Conservation (phyloP, 2,888 invertebrate species). For the Acanthacorydalis orientalis region DNA sequence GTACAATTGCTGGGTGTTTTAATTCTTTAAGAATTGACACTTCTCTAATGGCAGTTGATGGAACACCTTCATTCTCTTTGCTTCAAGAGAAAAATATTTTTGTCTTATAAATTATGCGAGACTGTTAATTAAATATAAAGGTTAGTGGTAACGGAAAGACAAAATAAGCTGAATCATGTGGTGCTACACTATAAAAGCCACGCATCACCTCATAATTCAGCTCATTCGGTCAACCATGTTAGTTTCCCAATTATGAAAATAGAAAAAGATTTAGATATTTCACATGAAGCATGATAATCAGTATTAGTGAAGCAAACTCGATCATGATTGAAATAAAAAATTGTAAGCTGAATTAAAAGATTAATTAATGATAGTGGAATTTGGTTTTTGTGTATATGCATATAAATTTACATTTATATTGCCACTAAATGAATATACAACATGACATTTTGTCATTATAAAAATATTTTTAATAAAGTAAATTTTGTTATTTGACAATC, state of each 20-base stretch:
- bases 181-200: constrained; percentile 39
- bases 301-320: too few relatives aligned
- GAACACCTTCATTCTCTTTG: constrained; percentile 92
- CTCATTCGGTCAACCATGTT: constrained; percentile 22
- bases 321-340: too few relatives aligned
- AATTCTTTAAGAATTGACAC: constrained; percentile 84
- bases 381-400: too few relatives aligned
- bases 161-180: constrained; percentile 55
- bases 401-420: too few relatives aligned
- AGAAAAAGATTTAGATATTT: too few relatives aligned
- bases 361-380: too few relatives aligned
- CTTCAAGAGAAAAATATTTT: constrained; percentile 9
- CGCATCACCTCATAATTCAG: constrained; percentile 41
- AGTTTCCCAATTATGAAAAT: background rate
- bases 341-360: too few relatives aligned
- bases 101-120: background rate
- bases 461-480: too few relatives aligned
- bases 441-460: too few relatives aligned
- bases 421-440: too few relatives aligned
- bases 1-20: constrained; percentile 78
- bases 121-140: background rate
- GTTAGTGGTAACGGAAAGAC: constrained; percentile 20
- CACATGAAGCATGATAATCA: too few relatives aligned
- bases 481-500: too few relatives aligned
- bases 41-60: constrained; percentile 92